Base-by-base conservation (phyloP, 2,113 vertebrate species). In the Xiphophorus couchianus region DNA sequence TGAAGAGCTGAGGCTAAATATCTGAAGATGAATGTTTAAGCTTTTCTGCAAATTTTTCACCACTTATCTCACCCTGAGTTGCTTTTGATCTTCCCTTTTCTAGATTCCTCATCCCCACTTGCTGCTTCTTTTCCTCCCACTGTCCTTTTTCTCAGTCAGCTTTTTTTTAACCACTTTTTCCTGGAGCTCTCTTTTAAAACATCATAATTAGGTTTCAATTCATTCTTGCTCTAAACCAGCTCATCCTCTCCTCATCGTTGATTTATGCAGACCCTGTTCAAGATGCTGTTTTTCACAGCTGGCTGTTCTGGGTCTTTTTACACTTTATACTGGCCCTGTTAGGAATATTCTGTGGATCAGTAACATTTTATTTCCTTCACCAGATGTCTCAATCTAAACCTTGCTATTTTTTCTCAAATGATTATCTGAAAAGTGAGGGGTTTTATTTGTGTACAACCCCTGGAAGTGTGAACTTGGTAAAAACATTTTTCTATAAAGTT, bases 291-390 rank as follows among this genome's bases (percentile, higher is more conserved):
- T 68, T 58, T 66, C 31, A 69, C 2, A 19, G n/a, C 29, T 33
- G 30, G 19, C 22, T n/a, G 17, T 66, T 70, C 3, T 22, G 27
- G 15, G 65, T 62, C 2, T 83, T 31, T 39, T 58, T 75, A 39
- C 27, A 33, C 22, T 75, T 77, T 62, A 27, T 66, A 42, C 30
- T 33, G 4, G n/a, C 3, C 13, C 11, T 13, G n/a, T 72, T 48
- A 19, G 33, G n/a, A 66, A 64, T 71, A 39, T 65, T 74, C 61
- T 67, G 31, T 22, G 11, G 31, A n/a, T 79, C 68, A 68, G 73
- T 11, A 33, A 65, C 30, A n/a, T 71, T 58, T 51, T 54, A 25
- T 61, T 63, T 65, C 15, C 63, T 42, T 51, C 51, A 63, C 63
- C 65, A 62, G 51, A 33, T 83, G 30, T 42, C 37, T 31, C 13